A percentile compares a stretch with the other conserved stretches of the same genome.
These are phyloP conservation scores for Pao palembangensis DNA, from an alignment of 2,113 vertebrate genomes.

Conservation along the genomic window DNA sequence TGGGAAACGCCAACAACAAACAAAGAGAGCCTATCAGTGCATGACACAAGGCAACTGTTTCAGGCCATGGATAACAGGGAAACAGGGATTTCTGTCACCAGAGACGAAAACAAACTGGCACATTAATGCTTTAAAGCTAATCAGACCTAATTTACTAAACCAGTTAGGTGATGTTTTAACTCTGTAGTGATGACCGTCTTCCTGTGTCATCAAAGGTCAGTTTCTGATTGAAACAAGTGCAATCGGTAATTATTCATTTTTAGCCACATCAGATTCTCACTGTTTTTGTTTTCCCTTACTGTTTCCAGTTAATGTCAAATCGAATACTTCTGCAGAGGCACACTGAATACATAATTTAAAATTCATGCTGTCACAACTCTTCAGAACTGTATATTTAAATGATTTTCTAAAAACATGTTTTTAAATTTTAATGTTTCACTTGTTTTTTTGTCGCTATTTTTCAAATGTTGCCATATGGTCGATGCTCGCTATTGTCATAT, in stretches of 20 bases:
- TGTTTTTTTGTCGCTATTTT: too few species aligned
- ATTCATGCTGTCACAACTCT: too few species aligned
- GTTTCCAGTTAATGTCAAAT: not conserved
- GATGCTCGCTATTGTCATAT: too few species aligned
- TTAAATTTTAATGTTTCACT: too few species aligned
- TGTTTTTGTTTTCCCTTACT: slow-evolving; percentile 1
- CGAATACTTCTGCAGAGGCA: too few species aligned
- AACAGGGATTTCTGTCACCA: slow-evolving; percentile 67
- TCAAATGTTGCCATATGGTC: too few species aligned
- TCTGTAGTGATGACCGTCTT: slow-evolving; percentile 67
- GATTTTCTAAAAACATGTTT: too few species aligned
- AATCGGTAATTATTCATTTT: slow-evolving; percentile 42
- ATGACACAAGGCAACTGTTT: slow-evolving; percentile 63
- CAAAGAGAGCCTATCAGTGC: slow-evolving; percentile 66
- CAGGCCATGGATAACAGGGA: slow-evolving; percentile 70
- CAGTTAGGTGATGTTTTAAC: slow-evolving; percentile 70
- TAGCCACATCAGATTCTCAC: slow-evolving; percentile 29
- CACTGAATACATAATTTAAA: too few species aligned
- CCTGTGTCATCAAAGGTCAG: slow-evolving; percentile 69
- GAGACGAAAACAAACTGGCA: slow-evolving; percentile 66
- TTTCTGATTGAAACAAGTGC: slow-evolving; percentile 51
- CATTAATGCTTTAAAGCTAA: slow-evolving; percentile 62
- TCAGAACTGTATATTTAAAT: too few species aligned
- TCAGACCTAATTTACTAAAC: slow-evolving; percentile 72
- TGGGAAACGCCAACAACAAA: slow-evolving; percentile 63